Base-by-base conservation (phyloP, 2,797 vertebrate species). In the Myotis daubentonii region DNA sequence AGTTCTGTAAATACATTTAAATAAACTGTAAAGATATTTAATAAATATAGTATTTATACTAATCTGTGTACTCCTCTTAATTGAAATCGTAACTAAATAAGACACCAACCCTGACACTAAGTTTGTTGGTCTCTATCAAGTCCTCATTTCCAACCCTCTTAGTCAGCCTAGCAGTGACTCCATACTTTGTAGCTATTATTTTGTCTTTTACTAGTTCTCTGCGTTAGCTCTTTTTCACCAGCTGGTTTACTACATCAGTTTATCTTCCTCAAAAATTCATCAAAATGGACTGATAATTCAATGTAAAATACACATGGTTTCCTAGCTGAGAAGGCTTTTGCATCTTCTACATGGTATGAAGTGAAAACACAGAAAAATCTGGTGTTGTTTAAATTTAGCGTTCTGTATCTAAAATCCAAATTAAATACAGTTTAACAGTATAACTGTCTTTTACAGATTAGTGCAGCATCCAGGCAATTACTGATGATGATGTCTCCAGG, bases 21-120 rank as follows among this genome's bases (percentile, higher is more conserved):
- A 99, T 99, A 98, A 99, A 98, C 97, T 99, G 99, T 99, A 99
- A 99, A 99, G 97, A 99, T 99, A 99, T 99, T 99, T 99, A 99
- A 99, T 99, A 99, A 99, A 97, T 99, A 98, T 99, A 99, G 99
- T 99, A 99, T 99, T 99, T 99, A 99, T 99, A 99, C 98, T 99
- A 98, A 97, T 94, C 76, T 25, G 93, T 85, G 95, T 81, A 19
- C 8, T 82, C 79, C 80, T 96, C 95, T 96, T 79, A 95, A 90
- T 96, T 93, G 78, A 44, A 86, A 76, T 66, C 57, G 49, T 90
- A 87, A 70, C 75, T 86, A 80, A 68, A 3, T 30, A 30, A 85
- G 62, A 65, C 36, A 44, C 13, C 5, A 25, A n/a, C 49, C 36
- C 81, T 60, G n/a, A n/a, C 36, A n/a, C 1, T 44, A 84, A 71